phyloP scores from a whole-genome alignment of 2,797 vertebrate species.

The Hyperoplus lanceolatus region DNA sequence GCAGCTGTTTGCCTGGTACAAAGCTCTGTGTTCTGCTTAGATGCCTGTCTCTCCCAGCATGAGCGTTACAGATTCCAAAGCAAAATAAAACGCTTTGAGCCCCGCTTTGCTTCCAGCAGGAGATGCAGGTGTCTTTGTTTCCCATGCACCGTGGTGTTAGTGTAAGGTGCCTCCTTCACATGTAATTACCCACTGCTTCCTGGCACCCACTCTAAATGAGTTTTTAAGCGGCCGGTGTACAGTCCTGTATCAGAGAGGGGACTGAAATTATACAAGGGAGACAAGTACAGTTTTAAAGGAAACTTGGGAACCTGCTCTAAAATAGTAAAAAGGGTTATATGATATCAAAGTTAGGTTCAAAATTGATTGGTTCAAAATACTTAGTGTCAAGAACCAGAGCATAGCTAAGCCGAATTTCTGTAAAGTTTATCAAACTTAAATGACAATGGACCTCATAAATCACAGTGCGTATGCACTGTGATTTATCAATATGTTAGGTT shows the following conservation, averaged over 20 bases:
- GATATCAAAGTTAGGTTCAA: too few species aligned
- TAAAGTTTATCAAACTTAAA: too few species aligned
- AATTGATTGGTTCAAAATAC: too few species aligned
- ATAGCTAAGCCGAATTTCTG: too few species aligned
- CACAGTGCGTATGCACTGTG: too few species aligned
- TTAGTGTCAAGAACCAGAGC: too few species aligned
- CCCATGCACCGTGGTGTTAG: slow-evolving; percentile 56
- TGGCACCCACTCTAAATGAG: slow-evolving; percentile 65
- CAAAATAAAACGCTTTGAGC: slow-evolving; percentile 68
- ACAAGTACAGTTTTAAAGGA: too few species aligned
- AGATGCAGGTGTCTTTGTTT: slow-evolving; percentile 80
- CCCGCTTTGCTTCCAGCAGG: slow-evolving; percentile 61
- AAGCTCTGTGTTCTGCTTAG: slow-evolving; percentile 25
- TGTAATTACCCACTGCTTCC: slow-evolving; percentile 75
- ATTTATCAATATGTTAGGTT: too few species aligned
- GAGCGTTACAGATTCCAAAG: slow-evolving; percentile 64
- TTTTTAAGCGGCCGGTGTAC: slow-evolving; percentile 44
- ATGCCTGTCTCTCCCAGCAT: slow-evolving; percentile 42
- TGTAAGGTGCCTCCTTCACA: slow-evolving; percentile 58
- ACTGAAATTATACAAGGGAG: slow-evolving; percentile 55
- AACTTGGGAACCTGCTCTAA: too few species aligned
- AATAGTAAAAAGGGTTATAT: too few species aligned
- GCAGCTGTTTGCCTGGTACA: slow-evolving; percentile 60
- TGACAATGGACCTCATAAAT: too few species aligned
- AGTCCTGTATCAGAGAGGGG: slow-evolving; percentile 48